Conservation (phyloP, 2,797 vertebrate genomes). For the Danio jaintianensis region DNA sequence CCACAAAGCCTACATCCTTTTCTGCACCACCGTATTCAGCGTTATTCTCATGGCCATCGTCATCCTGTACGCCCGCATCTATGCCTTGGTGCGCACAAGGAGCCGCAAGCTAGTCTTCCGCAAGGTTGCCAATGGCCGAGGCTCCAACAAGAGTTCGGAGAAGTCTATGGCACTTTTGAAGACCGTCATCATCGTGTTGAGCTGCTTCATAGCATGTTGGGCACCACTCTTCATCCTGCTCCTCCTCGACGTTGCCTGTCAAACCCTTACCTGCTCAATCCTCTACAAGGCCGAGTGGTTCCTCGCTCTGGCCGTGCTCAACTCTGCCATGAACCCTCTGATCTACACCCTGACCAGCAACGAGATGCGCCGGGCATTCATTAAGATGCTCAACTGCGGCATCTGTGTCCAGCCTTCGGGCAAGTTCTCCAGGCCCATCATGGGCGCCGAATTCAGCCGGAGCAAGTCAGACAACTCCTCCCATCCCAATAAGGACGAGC, state of each 20-base stretch:
- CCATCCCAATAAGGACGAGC: slow-evolving; percentile 92
- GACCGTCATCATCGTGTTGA: slow-evolving; percentile 96
- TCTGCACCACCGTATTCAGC: slow-evolving; percentile 95
- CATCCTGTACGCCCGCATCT: slow-evolving; percentile 93
- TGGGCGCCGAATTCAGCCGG: slow-evolving; percentile 93
- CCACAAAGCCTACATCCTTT: slow-evolving; percentile 98
- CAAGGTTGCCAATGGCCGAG: slow-evolving; percentile 86
- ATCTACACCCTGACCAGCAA: slow-evolving; percentile 98
- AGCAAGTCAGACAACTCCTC: slow-evolving; percentile 97
- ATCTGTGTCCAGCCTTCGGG: slow-evolving; percentile 76
- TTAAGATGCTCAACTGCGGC: slow-evolving; percentile 88
- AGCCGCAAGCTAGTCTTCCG: slow-evolving; percentile 93
- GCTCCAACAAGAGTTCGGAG: slow-evolving; percentile 89
- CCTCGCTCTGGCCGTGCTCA: slow-evolving; percentile 93
- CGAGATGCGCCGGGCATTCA: slow-evolving; percentile 95
- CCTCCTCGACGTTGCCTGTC: slow-evolving; percentile 92
- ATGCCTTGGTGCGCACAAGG: slow-evolving; percentile 90
- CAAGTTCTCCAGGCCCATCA: slow-evolving; percentile 87
- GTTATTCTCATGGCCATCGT: slow-evolving; percentile 92
- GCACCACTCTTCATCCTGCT: slow-evolving; percentile 94
- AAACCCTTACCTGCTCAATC: slow-evolving; percentile 84
- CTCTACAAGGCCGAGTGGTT: slow-evolving; percentile 96
- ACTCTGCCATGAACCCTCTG: slow-evolving; percentile 96
- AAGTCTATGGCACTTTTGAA: slow-evolving; percentile 95
- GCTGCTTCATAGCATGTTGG: slow-evolving; percentile 97